Evolutionary conservation across 1,140 invertebrate genomes (phyloP), one percentile per base, ranked within the genome.

Genomic region (Formica selysi): DNA sequence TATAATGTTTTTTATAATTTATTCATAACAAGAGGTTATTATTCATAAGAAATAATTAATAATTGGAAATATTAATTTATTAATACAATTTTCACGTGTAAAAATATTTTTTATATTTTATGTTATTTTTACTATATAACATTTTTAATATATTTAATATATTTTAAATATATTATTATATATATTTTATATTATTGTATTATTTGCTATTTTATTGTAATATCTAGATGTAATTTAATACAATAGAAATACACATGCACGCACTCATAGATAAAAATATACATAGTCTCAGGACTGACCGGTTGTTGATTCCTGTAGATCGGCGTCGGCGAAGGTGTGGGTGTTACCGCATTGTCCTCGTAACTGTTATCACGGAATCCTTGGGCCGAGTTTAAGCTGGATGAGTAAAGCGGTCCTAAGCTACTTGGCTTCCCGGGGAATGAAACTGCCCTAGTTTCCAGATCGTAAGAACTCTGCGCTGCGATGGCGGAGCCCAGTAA

Each of bases 301-400:
- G 91, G 90, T 54, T 73, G 87, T 22, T 87, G 85, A 68, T 51
- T 91, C 51, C 95, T 92, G 71, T 93, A 95, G 29, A 94, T 91
- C 19, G 95, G 94, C 1, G 92, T 87, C 1, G 94, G 93, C 0
- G 94, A 92, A 2, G 95, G 95, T 1, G 94, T 94, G 0, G 95
- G 95, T 1, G 95, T 95, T 1, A 95, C 94, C 4, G 94, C 94
- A 71, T 95, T 95, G 68, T 95, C 94, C 62, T 95, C 94, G 83
- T 95, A 95, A 80, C 95, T 95, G 76, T 94, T 95, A 73, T 95
- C 95, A 41, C 94, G 93, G 81, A 94, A 95, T 62, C 93, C 93
- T 78, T 93, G 92, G 13, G 91, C 91, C 6, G 86, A 70, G 65
- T 90, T 89, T 38, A 94, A 83, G 29, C 92, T 92, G 19, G 93